phyloP scores from a whole-genome alignment of 2,888 invertebrate species.

The Melikaiella ostensackeni region DNA sequence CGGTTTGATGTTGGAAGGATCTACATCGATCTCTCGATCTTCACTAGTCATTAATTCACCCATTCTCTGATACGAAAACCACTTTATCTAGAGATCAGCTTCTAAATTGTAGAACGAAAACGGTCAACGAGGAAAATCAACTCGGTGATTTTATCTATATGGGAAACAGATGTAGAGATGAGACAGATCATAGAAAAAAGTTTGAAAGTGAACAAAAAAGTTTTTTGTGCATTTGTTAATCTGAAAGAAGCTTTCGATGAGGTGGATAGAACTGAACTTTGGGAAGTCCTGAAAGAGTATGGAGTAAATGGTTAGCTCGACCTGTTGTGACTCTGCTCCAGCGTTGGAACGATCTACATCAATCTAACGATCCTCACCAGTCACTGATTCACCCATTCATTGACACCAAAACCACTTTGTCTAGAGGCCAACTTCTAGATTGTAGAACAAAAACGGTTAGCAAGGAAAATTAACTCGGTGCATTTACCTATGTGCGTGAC shows the following conservation, averaged over 20 bases:
- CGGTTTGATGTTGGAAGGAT: slow-evolving; percentile 11
- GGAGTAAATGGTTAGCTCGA: too few species aligned
- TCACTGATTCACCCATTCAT: slow-evolving; percentile 45
- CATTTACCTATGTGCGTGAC: too few species aligned
- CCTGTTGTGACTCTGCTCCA: slow-evolving; percentile 20
- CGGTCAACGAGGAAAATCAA: not conserved
- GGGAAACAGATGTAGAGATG: too few species aligned
- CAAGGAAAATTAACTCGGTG: not conserved
- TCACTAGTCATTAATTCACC: slow-evolving; percentile 20
- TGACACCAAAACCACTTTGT: slow-evolving; percentile 53
- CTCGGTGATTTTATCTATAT: not conserved
- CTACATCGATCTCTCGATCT: slow-evolving; percentile 48
- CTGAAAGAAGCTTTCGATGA: too few species aligned
- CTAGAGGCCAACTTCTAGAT: slow-evolving; percentile 46
- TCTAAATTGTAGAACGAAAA: slow-evolving; percentile 43
- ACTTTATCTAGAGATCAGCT: slow-evolving; percentile 51
- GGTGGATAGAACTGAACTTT: too few species aligned
- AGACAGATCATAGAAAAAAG: too few species aligned
- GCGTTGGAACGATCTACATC: slow-evolving; percentile 32
- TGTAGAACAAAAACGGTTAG: slow-evolving; percentile 40
- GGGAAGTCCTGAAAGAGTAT: too few species aligned
- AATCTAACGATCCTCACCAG: slow-evolving; percentile 47
- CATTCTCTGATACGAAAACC: slow-evolving; percentile 53
- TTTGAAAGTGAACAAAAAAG: too few species aligned
- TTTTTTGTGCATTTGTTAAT: too few species aligned